phyloP scores from a whole-genome alignment of 1,140 invertebrate species.

The Drosophila tsacasi region DNA sequence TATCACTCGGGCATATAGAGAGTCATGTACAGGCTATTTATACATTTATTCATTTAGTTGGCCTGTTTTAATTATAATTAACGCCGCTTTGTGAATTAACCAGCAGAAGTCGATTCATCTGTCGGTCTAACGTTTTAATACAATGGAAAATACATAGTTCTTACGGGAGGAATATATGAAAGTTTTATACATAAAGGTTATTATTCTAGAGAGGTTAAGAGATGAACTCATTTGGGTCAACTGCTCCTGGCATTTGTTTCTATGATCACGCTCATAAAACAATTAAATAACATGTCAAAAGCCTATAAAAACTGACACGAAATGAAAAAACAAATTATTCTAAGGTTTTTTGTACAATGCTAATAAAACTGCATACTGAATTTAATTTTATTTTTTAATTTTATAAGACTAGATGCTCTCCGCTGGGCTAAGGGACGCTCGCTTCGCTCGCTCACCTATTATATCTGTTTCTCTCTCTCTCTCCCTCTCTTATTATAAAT shows the following conservation, averaged over 20 bases:
- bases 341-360: background rate
- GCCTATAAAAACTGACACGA: slow-evolving; percentile 1
- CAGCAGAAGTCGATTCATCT: slow-evolving; percentile 10
- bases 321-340: background rate
- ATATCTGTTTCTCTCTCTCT: too few species aligned
- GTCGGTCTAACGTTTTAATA: background rate
- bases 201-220: background rate
- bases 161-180: background rate
- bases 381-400: too few species aligned
- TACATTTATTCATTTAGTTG: slow-evolving; percentile 70
- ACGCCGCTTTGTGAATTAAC: slow-evolving; percentile 69
- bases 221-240: slow-evolving; percentile 6
- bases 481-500: too few species aligned
- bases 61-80: slow-evolving; percentile 82
- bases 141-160: slow-evolving; percentile 1
- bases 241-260: slow-evolving; percentile 5
- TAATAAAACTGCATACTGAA: too few species aligned
- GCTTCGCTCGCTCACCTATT: too few species aligned
- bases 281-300: slow-evolving; percentile 14
- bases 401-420: too few species aligned
- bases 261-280: slow-evolving; percentile 5
- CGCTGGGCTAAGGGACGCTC: too few species aligned
- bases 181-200: background rate
- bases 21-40: slow-evolving; percentile 39
- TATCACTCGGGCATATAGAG: slow-evolving; percentile 18